Base-by-base conservation (phyloP, 1,140 invertebrate genomes). In the Papilio dardanus region DNA sequence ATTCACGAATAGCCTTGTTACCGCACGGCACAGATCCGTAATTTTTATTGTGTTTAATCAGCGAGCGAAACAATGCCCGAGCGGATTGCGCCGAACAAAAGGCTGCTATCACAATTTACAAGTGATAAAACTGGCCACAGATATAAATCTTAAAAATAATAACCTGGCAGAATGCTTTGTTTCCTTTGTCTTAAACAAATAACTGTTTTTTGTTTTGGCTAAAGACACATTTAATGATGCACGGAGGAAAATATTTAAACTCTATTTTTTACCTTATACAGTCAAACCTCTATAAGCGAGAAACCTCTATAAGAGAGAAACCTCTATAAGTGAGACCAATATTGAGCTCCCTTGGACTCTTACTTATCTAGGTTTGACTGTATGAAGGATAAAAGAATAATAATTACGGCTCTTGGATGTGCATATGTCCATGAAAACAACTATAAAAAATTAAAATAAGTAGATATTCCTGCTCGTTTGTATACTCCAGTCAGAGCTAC, bases 111-210 rank as follows among this genome's bases (percentile, higher is more conserved):
- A 79, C 65, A 78, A 71, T 76, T 40, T n/a, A 7, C 65, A 65
- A 75, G 28, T 76, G 79, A 82, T 82, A 82, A 79, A 65, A 81
- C 31, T 58, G 24, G 71, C 75, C 75, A 67, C 50, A 74, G 76
- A 79, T 76, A 76, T 68, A 21, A 76, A 77, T 73, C 76, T 76
- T 37, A 28, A 77, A 75, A 75, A 73, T 62, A 62, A 62, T 62
- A 62, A 62, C 54, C 24, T 62, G 54, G 24, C 54, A 28, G 24
- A 62, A 62, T 14, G 54, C 24, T 69, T 69, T 69, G 67, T 69
- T 69, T 28, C 54, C 54, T 62, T 62, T 62, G 54, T 62, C 54
- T 62, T 6, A 14, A 62, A 62, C 3, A 12, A 12, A 62, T 62
- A 54, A 28, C 4, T 2, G 7, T 62, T 62, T 28, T 30, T 30